Conservation (phyloP, 1,140 invertebrate genomes). For the Bathynomus jamesi region DNA sequence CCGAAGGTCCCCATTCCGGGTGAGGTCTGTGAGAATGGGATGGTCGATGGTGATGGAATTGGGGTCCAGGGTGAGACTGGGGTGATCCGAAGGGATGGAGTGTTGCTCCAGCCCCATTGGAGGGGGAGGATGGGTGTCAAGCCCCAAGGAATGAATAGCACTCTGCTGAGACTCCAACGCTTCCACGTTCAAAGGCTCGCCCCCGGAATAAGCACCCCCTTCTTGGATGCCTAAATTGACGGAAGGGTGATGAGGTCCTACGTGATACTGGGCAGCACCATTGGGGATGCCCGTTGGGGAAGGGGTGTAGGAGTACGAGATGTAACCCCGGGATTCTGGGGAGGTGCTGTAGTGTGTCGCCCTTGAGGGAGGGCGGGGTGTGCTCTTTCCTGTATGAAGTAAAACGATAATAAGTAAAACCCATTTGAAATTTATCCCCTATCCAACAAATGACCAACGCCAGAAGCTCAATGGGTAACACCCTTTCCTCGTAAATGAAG, state of each 20-base stretch:
- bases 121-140: conserved; percentile 31
- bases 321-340: conserved; percentile 21
- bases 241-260: conserved; percentile 18
- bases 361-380: conserved; percentile 30
- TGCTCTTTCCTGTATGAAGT: conserved; percentile 22
- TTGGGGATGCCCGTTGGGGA: conserved; percentile 34
- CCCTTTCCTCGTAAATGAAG: too few relatives aligned
- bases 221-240: conserved; percentile 34
- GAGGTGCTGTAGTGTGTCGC: conserved; percentile 34
- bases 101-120: conserved; percentile 34
- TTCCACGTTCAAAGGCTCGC: background rate
- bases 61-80: conserved; percentile 33
- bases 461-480: too few relatives aligned
- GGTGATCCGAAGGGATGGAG: conserved; percentile 33
- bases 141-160: conserved; percentile 25
- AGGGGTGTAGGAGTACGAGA: conserved; percentile 32
- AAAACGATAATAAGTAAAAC: too few relatives aligned
- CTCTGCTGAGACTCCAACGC: conserved; percentile 5
- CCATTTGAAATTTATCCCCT: too few relatives aligned
- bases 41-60: conserved; percentile 37
- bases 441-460: too few relatives aligned
- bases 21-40: conserved; percentile 27
- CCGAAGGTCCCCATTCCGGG: conserved; percentile 29
- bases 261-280: conserved; percentile 35
- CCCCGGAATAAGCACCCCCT: conserved; percentile 8